Base-by-base conservation (phyloP, 2,113 vertebrate species). In the Archilochus colubris region DNA sequence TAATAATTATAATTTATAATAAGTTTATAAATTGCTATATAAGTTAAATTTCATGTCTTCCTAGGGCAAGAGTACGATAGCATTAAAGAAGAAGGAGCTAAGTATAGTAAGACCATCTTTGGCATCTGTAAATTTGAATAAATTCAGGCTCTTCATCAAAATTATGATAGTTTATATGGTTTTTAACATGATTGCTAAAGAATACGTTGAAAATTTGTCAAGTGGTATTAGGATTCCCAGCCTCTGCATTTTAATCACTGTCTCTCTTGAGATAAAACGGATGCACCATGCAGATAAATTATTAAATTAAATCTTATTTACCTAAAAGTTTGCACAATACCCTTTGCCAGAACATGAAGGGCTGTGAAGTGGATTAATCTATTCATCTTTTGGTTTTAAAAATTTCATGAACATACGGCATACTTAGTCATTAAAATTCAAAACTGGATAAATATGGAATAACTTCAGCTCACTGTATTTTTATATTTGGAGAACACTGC, bases 401-500 rank as follows among this genome's bases (percentile, higher is more conserved):
- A 90, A 44, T 54, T 93, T 96, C 44, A 92, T 87, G 33, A 68
- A 61, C 2, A 18, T 88, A 44, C 7, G 22, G 8, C 22, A 76
- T 82, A 91, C 21, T 36, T 69, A 21, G 78, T 93, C 77, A 89
- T 94, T 96, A 88, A 83, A 95, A 92, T 94, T 92, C 17, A 92
- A 89, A 94, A 62, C 64, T 30, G 61, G 70, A 91, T 78, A 93
- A 90, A 93, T 86, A 94, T 44, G 24, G 51, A 92, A 33, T 82
- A 94, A 84, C 15, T 68, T 89, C 38, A 84, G 33, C 79, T 94
- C 83, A 91, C 46, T 63, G 38, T 91, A 55, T 92, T 94, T 94
- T 76, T 93, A 33, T 95, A 51, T 96, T 96, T 93, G 75, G 66
- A 79, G 81, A 91, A 97, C 69, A 90, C 31, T 36, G 40, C 96